Percentiles rank a stretch among this genome's conserved stretches.
Evolutionary conservation across 2,888 invertebrate species (phyloP).

Genomic region (Aspidapion aeneum): DNA sequence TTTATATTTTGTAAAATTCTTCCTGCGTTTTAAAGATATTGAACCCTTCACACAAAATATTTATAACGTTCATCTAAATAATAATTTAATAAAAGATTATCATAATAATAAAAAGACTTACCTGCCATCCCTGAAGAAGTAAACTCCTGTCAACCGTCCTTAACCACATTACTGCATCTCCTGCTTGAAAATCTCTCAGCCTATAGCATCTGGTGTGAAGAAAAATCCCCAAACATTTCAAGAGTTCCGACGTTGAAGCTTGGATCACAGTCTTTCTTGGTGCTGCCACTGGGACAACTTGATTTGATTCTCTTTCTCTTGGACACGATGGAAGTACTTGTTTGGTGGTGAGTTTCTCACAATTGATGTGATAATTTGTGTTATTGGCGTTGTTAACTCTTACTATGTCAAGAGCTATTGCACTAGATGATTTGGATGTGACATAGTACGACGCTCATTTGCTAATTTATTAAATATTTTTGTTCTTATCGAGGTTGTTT

Average conservation of each 20-base stretch:
- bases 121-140: slow-evolving; percentile 99
- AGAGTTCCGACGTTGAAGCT: slow-evolving; percentile 96
- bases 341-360: slow-evolving; percentile 55
- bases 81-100: no score
- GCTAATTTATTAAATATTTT: slow-evolving; percentile 55
- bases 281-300: slow-evolving; percentile 44
- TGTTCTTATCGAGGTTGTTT: slow-evolving; percentile 79
- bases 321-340: slow-evolving; percentile 43
- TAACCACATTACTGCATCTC: slow-evolving; percentile 98
- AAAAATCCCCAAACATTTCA: slow-evolving; percentile 95
- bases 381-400: slow-evolving; percentile 69
- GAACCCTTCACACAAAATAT: no score
- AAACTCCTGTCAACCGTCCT: slow-evolving; percentile 95
- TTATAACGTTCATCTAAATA: no score
- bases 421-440: slow-evolving; percentile 45
- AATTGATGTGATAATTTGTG: slow-evolving; percentile 52
- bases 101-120: no score
- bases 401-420: slow-evolving; percentile 58
- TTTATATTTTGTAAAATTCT: no score
- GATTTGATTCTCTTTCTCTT: slow-evolving; percentile 36
- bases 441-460: slow-evolving; percentile 43
- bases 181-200: slow-evolving; percentile 92
- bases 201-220: slow-evolving; percentile 86
- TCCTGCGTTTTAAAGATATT: no score
- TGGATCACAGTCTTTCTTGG: slow-evolving; percentile 81